phyloP scores from a whole-genome alignment of 2,797 vertebrate genomes.

The Phrynocephalus vlangalii region DNA sequence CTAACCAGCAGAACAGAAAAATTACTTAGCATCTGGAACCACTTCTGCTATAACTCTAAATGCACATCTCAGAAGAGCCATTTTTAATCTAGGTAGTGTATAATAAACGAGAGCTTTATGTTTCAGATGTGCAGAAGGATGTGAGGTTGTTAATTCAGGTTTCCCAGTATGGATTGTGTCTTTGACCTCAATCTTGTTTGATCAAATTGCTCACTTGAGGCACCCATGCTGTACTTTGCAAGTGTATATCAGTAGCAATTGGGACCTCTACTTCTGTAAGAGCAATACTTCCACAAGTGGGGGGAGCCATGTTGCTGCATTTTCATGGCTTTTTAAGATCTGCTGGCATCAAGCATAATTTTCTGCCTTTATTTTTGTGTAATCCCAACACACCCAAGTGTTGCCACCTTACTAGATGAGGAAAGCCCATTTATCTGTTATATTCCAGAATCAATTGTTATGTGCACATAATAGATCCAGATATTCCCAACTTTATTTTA shows the following conservation, averaged over 20 bases:
- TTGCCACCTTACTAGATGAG: not conserved
- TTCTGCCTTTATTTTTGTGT: not conserved
- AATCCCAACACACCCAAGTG: not conserved
- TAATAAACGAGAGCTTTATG: too few relatives aligned
- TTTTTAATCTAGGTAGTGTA: too few relatives aligned
- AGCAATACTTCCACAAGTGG: too few relatives aligned
- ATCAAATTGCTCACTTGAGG: too few relatives aligned
- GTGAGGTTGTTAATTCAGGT: not conserved
- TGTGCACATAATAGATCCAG: not conserved
- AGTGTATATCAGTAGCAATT: too few relatives aligned
- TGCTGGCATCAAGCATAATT: not conserved
- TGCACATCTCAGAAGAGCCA: too few relatives aligned
- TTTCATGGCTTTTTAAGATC: not conserved
- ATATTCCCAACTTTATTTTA: not conserved
- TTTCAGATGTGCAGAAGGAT: too few relatives aligned
- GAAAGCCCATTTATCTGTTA: not conserved
- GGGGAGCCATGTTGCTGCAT: too few relatives aligned
- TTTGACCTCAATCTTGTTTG: not conserved
- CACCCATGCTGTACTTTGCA: too few relatives aligned
- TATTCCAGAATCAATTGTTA: not conserved
- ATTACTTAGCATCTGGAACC: too few relatives aligned
- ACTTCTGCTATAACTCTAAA: too few relatives aligned
- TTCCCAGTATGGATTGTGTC: not conserved
- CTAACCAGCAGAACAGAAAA: not conserved
- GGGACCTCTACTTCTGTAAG: too few relatives aligned